Base-by-base conservation (phyloP, 2,113 vertebrate species). In the Otis tarda region DNA sequence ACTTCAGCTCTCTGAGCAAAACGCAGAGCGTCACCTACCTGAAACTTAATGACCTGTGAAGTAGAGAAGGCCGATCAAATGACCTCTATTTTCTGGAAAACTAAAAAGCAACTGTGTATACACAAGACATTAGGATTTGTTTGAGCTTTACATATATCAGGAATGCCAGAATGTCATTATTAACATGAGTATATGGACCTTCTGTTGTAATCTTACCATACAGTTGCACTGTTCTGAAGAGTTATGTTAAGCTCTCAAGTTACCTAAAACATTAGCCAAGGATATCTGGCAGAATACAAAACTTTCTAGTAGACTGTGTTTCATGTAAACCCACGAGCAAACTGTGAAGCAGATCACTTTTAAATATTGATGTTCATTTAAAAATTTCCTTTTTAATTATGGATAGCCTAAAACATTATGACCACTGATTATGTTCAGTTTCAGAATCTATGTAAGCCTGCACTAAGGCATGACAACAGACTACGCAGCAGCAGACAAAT, bases 21-120 rank as follows among this genome's bases (percentile, higher is more conserved):
- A 89, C 2, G 35, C 60, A 94, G 71, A 52, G 47, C 18, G 73
- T 81, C 76, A 87, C 74, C 86, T 74, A 74, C 89, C 55, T 92
- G 87, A 95, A 94, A 84, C 64, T 83, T 95, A 94, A 92, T 75
- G 87, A 92, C 83, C 73, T 89, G 69, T 68, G 69, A 89, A 81
- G 71, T 3, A 43, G 28, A 88, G 59, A 76, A 77, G 59, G 76
- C 68, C 6, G 41, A 81, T 80, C 64, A 92, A 81, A 89, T 52
- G 41, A 92, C 83, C 69, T 67, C 63, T n/a, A 7, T 67, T 80
- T 90, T 81, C 68, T 33, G 43, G 9, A 80, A 77, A 83, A 86
- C 59, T 81, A 53, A 80, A 93, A 69, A 39, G 68, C 23, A 91
- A 85, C 41, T 50, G 60, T 45, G 61, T 45, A 69, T 21, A 59